phyloP scores from a whole-genome alignment of 2,113 vertebrate genomes.

The Megaleporinus macrocephalus region DNA sequence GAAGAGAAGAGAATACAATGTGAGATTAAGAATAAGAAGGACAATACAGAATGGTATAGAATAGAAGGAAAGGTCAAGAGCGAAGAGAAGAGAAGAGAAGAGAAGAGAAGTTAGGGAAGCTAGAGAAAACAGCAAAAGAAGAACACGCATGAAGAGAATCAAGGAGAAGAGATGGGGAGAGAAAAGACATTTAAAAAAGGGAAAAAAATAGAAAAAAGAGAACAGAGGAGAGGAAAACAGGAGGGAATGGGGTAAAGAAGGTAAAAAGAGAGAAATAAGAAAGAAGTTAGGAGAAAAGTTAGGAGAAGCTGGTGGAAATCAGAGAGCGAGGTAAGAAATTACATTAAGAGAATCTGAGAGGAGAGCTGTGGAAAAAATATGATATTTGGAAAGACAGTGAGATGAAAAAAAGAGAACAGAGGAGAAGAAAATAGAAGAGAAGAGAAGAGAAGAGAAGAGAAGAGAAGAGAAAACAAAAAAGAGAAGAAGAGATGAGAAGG shows the following conservation, averaged over 20 bases:
- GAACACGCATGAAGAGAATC: conserved; percentile 34
- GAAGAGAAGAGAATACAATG: not conserved
- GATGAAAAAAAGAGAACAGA: conserved; percentile 38
- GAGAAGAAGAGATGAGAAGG: conserved; percentile 44
- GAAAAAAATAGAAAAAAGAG: not conserved
- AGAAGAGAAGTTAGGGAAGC: conserved; percentile 47
- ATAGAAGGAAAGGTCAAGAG: not conserved
- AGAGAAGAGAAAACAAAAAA: conserved; percentile 36
- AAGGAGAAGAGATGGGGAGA: too few relatives aligned
- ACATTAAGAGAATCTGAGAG: too few relatives aligned
- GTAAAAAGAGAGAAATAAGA: conserved; percentile 1
- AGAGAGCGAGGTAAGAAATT: not conserved
- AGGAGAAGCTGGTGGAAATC: conserved; percentile 41
- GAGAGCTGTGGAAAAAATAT: conserved; percentile 39
- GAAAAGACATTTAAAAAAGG: not conserved
- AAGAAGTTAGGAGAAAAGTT: conserved; percentile 18
- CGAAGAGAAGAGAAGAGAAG: conserved; percentile 46
- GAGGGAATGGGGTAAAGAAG: not conserved
- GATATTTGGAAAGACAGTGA: too few relatives aligned
- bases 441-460: conserved; percentile 16
- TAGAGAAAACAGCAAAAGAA: conserved; percentile 22
- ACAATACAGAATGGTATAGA: not conserved
- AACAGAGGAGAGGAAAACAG: not conserved
- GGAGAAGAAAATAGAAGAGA: conserved; percentile 34
- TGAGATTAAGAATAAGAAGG: conserved; percentile 8